Conservation (phyloP, 2,797 vertebrate genomes). For the Sternotherus odoratus region DNA sequence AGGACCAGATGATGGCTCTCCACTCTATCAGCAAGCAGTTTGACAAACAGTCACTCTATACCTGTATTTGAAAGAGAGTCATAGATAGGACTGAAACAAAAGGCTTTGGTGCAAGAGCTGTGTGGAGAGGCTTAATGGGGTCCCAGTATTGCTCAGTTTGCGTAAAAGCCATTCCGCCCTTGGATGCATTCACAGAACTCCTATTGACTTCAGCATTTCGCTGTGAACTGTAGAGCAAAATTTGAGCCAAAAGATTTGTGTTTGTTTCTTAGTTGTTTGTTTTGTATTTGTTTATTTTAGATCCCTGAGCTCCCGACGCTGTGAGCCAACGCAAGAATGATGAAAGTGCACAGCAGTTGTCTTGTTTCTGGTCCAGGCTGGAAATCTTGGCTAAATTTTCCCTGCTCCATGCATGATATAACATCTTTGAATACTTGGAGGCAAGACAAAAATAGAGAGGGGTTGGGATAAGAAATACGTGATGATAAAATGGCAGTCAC, state of each 20-base stretch:
- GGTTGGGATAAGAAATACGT: rapidly evolving
- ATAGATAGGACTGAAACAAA: neutral
- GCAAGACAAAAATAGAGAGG: neutral
- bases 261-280: too few species aligned
- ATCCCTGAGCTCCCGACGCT: neutral
- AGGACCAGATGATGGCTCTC: neutral
- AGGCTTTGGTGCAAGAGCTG: neutral
- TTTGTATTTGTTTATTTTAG: neutral
- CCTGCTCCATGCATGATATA: neutral
- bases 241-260: too few species aligned
- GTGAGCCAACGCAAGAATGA: neutral
- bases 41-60: neutral
- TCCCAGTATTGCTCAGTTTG: rapidly evolving
- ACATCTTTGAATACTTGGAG: neutral
- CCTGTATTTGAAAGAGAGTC: neutral
- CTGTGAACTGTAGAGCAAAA: neutral
- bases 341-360: neutral
- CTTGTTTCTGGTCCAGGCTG: neutral
- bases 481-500: neutral
- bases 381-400: neutral
- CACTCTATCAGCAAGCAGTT: neutral
- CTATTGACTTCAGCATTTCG: neutral
- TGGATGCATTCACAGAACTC: neutral
- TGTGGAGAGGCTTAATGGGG: neutral
- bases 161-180: neutral